These are phyloP conservation scores for Seladonia tumulorum DNA, from an alignment of 2,888 invertebrate genomes.

Conservation along the genomic window DNA sequence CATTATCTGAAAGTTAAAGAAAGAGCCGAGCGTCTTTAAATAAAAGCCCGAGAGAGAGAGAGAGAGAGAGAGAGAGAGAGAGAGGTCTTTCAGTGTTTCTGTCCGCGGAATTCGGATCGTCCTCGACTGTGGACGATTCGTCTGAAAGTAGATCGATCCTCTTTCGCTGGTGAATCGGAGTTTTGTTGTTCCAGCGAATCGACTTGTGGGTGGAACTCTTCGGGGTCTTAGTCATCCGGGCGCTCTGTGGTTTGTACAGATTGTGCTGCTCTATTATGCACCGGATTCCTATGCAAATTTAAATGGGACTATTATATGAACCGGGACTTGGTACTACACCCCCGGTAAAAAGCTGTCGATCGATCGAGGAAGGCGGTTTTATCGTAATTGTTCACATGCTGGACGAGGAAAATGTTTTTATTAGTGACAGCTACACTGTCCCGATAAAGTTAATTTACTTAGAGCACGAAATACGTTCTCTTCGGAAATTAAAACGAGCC, in stretches of 20 bases:
- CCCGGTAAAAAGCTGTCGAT: neutral
- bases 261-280: conserved; percentile 6
- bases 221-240: neutral
- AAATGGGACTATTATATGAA: conserved; percentile 2
- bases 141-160: neutral
- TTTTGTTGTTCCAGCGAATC: conserved; percentile 1
- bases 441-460: neutral
- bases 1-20: conserved; percentile 32
- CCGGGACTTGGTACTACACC: neutral
- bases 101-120: neutral
- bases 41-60: no score
- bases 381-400: neutral
- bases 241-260: neutral
- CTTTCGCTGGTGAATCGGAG: neutral
- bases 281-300: conserved; percentile 7
- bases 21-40: conserved; percentile 12
- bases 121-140: neutral
- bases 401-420: neutral
- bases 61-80: no score
- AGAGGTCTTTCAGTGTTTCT: neutral
- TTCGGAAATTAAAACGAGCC: neutral
- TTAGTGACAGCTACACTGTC: neutral
- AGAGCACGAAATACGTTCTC: neutral
- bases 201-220: neutral
- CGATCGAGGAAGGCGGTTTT: neutral